Percentiles rank a stretch among this genome's conserved stretches.
phyloP scores from a whole-genome alignment of 1,140 invertebrate species.

The Hydropsyche tenuis region DNA sequence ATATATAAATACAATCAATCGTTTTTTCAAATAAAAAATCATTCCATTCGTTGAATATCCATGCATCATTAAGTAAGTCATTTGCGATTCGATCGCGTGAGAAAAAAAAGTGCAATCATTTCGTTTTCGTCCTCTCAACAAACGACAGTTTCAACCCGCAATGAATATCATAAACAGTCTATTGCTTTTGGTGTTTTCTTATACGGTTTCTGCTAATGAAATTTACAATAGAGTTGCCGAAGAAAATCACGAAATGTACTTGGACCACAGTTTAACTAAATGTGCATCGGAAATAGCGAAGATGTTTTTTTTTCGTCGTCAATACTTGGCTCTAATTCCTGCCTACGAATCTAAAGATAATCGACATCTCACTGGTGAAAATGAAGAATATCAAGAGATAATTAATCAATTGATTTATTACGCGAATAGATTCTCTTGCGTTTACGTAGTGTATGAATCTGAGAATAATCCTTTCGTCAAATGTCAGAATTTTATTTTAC shows the following conservation, averaged over 20 bases:
- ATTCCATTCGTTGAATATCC: too few species aligned
- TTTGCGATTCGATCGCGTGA: too few species aligned
- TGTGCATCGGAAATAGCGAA: constrained; percentile 41
- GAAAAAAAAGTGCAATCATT: neutral
- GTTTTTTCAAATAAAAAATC: too few species aligned
- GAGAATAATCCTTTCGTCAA: neutral
- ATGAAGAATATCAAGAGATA: constrained; percentile 8
- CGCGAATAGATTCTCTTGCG: constrained; percentile 27
- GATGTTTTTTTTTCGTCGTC: constrained; percentile 31
- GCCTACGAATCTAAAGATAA: constrained; percentile 24
- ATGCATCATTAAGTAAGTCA: too few species aligned
- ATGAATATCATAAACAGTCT: neutral
- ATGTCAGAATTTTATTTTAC: constrained; percentile 43
- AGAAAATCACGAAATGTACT: neutral
- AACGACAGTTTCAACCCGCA: neutral
- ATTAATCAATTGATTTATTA: constrained; percentile 28
- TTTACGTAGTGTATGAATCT: constrained; percentile 13
- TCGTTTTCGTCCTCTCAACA: neutral
- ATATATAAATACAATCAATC: too few species aligned
- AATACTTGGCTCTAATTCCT: constrained; percentile 39
- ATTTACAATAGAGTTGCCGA: neutral
- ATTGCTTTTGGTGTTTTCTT: neutral
- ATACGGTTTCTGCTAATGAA: neutral
- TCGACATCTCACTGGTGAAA: neutral
- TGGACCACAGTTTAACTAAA: constrained; percentile 14